phyloP scores from a whole-genome alignment of 2,113 vertebrate genomes.

The Bujurquina vittata region DNA sequence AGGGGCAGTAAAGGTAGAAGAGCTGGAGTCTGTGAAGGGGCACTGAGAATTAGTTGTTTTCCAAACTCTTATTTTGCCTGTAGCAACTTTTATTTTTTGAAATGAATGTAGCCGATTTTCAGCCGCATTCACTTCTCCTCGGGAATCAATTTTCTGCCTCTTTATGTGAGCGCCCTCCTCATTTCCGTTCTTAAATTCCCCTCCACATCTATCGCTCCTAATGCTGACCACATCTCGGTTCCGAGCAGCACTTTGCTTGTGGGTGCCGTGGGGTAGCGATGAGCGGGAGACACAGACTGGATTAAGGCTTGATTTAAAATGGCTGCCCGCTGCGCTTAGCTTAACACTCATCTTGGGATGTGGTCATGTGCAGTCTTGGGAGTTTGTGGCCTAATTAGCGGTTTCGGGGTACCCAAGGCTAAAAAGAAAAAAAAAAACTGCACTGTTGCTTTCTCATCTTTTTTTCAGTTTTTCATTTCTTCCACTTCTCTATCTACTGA shows the following conservation, averaged over 20 bases:
- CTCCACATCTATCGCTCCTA: constrained; percentile 50
- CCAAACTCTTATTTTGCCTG: constrained; percentile 5
- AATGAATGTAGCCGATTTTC: constrained; percentile 45
- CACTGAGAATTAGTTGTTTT: constrained; percentile 15
- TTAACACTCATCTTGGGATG: constrained; percentile 57
- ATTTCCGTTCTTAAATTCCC: constrained; percentile 44
- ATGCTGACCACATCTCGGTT: constrained; percentile 60
- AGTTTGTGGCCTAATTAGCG: constrained; percentile 67
- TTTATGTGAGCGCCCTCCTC: constrained; percentile 34
- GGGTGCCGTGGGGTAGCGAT: constrained; percentile 39
- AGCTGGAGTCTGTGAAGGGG: neutral
- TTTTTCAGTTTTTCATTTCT: constrained; percentile 11
- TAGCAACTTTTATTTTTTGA: constrained; percentile 38
- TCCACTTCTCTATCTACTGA: neutral
- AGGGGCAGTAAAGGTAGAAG: neutral
- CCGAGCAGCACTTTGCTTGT: constrained; percentile 41
- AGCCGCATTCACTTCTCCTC: constrained; percentile 29
- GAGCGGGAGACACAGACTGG: constrained; percentile 52
- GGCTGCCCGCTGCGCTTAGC: constrained; percentile 56
- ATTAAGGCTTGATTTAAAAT: constrained; percentile 71
- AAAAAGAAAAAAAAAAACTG: constrained; percentile 21
- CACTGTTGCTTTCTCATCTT: neutral
- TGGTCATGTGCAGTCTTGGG: constrained; percentile 59
- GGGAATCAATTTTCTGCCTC: constrained; percentile 50
- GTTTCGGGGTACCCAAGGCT: constrained; percentile 43